Evolutionary conservation across 2,888 invertebrate genomes (phyloP), one percentile per base, ranked within the genome.

Genomic region (Clunio marinus): DNA sequence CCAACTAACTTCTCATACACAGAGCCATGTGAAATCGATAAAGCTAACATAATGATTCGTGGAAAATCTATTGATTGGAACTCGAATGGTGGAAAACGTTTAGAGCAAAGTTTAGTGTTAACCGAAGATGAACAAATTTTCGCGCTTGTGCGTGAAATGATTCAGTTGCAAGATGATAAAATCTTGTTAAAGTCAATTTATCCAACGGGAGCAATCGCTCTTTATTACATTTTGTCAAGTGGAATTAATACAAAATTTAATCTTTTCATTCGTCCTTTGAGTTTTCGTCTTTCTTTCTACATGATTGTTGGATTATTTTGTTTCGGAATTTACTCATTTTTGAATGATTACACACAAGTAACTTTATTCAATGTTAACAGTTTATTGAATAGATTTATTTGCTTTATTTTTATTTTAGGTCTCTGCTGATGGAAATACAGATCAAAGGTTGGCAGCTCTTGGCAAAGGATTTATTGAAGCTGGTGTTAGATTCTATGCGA

Each of bases 71-170:
- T 93, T 0, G 79, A 86, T 72, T 90, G 89, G 87, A 79, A 80
- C 35, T 81, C 85, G 0, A 82, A 84, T 69, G 81, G 80, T 69
- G 89, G 88, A 0, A 76, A 83, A 72, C 76, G 84, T 68, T 79
- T 93, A 55, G 77, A 86, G 62, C 78, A 88, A 13, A 83, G 91
- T 0, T 74, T 93, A 27, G 77, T 90, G 2, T 75, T 93, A n/a
- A 86, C 88, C 13, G 88, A 90, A 70, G 84, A 87, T 70, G 92
- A 90, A 8, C 86, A 91, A 76, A 81, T 88, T 70, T 93, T 90
- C 81, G 91, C 88, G 1, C 84, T 93, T 25, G 91, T 90, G 69
- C 82, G 87, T 72, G 87, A 91, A 77, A 83, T 93, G 65, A 75
- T 87, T 69, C 83, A 85, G 78, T 76, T 83, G 1, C 81, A 84